Evolutionary conservation across 2,797 vertebrate genomes (phyloP).

Genomic region (Cirrhinus molitorella): DNA sequence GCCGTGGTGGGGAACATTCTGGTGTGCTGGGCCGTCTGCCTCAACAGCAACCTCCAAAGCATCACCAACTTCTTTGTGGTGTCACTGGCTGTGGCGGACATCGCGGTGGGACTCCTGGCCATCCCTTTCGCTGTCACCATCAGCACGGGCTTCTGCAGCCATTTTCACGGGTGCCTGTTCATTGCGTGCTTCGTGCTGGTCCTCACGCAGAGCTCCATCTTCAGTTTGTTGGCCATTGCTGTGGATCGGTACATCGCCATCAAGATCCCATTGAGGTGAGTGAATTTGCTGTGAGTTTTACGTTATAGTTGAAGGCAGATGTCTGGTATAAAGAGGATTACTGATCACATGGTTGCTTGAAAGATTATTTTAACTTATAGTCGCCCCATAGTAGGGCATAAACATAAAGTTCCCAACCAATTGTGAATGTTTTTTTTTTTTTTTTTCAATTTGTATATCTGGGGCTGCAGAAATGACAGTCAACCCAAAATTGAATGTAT

Average conservation of each 20-base stretch:
- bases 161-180: conserved; percentile 95
- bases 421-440: too few species aligned
- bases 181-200: conserved; percentile 96
- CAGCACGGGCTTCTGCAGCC: conserved; percentile 92
- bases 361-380: background rate
- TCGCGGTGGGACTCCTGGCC: conserved; percentile 93
- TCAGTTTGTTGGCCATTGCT: conserved; percentile 98
- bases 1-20: conserved; percentile 91
- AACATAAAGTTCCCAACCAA: background rate
- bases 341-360: conserved; percentile 10
- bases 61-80: conserved; percentile 98
- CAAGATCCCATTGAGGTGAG: conserved; percentile 94
- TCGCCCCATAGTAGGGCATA: background rate
- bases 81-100: conserved; percentile 93
- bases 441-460: too few species aligned
- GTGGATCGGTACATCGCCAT: conserved; percentile 96
- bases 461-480: too few species aligned
- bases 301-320: background rate
- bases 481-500: too few species aligned
- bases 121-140: conserved; percentile 95
- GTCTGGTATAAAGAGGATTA: background rate
- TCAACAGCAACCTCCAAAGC: conserved; percentile 96
- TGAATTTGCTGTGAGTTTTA: background rate
- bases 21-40: conserved; percentile 94
- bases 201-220: conserved; percentile 98